phyloP scores from a whole-genome alignment of 2,113 vertebrate species.

The Osmerus mordax region DNA sequence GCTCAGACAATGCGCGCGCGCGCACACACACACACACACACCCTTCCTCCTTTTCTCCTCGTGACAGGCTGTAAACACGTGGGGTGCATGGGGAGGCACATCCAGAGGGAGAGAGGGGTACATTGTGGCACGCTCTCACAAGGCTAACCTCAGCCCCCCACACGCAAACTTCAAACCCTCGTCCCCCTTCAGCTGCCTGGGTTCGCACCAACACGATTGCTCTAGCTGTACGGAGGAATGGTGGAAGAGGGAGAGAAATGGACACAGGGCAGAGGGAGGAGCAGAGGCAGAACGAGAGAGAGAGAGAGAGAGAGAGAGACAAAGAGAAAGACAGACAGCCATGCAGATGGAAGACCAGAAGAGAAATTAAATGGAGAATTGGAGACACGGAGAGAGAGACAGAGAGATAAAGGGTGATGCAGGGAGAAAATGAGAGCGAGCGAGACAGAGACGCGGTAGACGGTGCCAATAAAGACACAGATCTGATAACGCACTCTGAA shows the following conservation, averaged over 20 bases:
- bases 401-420: background rate
- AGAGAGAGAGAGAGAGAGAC: background rate
- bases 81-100: background rate
- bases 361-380: too few species aligned
- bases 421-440: constrained; percentile 45
- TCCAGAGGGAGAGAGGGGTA: background rate
- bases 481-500: constrained; percentile 64
- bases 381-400: too few species aligned
- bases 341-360: too few species aligned
- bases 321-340: background rate
- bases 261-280: background rate
- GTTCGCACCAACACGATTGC: too few species aligned
- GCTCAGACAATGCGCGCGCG: constrained; percentile 4
- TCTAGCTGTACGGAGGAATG: too few species aligned
- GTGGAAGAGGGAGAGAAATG: background rate
- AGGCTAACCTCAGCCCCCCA: background rate
- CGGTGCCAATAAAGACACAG: constrained; percentile 62
- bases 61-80: constrained; percentile 46
- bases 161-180: background rate
- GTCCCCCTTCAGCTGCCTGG: background rate
- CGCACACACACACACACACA: background rate
- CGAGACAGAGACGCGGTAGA: constrained; percentile 52
- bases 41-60: background rate
- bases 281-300: too few species aligned
- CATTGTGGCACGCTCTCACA: background rate